These are phyloP conservation scores for Boloria euphrosyne DNA, from an alignment of 2,888 invertebrate species.

Conservation along the genomic window DNA sequence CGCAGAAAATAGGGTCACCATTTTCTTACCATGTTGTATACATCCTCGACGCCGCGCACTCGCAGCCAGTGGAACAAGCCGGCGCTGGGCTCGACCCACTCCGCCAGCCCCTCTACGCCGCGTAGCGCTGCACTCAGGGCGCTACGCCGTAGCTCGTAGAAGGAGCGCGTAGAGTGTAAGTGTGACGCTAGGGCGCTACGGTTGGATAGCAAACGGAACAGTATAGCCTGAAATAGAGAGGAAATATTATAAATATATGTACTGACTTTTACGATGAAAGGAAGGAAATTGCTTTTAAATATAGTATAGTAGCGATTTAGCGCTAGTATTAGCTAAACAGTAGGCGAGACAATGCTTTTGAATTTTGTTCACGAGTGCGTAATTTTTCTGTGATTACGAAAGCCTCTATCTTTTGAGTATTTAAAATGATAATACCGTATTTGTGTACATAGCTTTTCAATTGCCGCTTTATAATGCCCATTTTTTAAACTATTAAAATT, in stretches of 20 bases:
- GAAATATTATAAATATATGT: not conserved
- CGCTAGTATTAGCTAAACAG: too few species aligned
- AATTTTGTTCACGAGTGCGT: too few species aligned
- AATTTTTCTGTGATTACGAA: too few species aligned
- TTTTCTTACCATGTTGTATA: slow-evolving; percentile 85
- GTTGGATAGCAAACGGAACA: slow-evolving; percentile 50
- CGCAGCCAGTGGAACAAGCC: slow-evolving; percentile 92
- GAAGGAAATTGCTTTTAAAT: too few species aligned
- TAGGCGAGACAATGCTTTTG: too few species aligned
- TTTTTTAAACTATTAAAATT: too few species aligned
- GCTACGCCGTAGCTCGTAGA: slow-evolving; percentile 85
- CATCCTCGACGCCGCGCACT: slow-evolving; percentile 85
- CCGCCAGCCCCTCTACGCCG: slow-evolving; percentile 81
- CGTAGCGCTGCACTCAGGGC: slow-evolving; percentile 82
- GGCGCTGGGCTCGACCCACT: slow-evolving; percentile 85
- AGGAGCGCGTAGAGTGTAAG: slow-evolving; percentile 79
- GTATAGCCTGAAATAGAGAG: slow-evolving; percentile 53
- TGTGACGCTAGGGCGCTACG: slow-evolving; percentile 83
- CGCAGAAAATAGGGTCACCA: not conserved
- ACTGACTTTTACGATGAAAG: not conserved
- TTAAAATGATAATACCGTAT: too few species aligned
- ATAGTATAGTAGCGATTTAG: too few species aligned
- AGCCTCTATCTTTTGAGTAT: too few species aligned
- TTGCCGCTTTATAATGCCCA: too few species aligned
- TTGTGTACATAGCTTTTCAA: too few species aligned